Conservation (phyloP, 1,140 invertebrate genomes). For the Thalassaphorura encarpata region DNA sequence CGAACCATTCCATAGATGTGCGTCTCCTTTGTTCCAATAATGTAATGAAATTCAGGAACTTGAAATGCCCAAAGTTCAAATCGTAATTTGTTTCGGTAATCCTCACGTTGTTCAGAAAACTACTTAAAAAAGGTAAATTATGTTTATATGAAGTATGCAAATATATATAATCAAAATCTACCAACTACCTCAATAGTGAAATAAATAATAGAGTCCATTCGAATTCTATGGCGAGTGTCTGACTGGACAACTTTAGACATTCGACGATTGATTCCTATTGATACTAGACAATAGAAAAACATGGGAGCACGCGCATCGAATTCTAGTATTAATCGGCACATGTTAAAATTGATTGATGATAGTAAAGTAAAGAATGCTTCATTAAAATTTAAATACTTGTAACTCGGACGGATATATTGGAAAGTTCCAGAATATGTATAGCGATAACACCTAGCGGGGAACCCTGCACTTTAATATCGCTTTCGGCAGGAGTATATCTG, state of each 20-base stretch:
- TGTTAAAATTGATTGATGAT: neutral
- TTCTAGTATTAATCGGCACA: neutral
- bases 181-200: constrained; percentile 13
- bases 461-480: constrained; percentile 9
- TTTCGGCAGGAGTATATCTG: constrained; percentile 2
- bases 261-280: neutral
- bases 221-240: neutral
- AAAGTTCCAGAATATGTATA: constrained; percentile 20
- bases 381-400: constrained; percentile 1
- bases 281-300: constrained; percentile 9
- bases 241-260: neutral
- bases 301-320: constrained; percentile 1
- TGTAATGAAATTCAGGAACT: constrained; percentile 22
- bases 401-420: constrained; percentile 7
- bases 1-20: constrained; percentile 17
- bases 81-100: neutral
- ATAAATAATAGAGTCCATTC: constrained; percentile 10
- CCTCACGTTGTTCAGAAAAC: constrained; percentile 16
- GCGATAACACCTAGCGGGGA: constrained; percentile 7
- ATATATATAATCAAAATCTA: neutral
- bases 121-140: neutral
- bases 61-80: constrained; percentile 25
- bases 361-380: neutral
- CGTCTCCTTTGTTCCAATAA: constrained; percentile 13
- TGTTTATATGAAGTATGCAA: neutral